A percentile compares a stretch with the other conserved stretches of the same genome.
phyloP scores from a whole-genome alignment of 1,140 invertebrate species.

The Ceratina japonica region DNA sequence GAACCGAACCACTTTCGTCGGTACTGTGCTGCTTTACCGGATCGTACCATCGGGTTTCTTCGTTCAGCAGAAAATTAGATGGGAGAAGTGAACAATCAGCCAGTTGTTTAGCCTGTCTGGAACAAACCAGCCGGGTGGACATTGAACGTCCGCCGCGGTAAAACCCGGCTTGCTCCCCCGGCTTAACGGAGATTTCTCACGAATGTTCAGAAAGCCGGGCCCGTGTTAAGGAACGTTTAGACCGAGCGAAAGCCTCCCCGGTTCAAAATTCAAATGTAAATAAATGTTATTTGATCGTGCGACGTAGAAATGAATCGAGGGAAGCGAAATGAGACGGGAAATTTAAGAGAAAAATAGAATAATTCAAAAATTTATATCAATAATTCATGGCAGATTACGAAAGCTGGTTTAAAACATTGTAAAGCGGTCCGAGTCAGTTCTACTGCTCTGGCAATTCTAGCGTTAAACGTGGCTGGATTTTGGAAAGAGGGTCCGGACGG shows the following conservation, averaged over 20 bases:
- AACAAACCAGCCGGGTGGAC: constrained; percentile 22
- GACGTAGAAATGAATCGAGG: too few relatives aligned
- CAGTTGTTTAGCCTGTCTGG: constrained; percentile 15
- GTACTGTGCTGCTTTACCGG: neutral
- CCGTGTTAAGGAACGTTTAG: too few relatives aligned
- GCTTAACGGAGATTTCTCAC: constrained; percentile 59
- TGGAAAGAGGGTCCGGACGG: constrained; percentile 2
- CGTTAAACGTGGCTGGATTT: constrained; percentile 48
- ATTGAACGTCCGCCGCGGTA: constrained; percentile 14
- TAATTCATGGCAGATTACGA: too few relatives aligned
- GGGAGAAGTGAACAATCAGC: constrained; percentile 19
- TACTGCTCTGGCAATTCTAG: neutral
- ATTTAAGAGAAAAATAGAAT: too few relatives aligned
- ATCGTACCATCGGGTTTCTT: neutral
- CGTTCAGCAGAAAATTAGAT: constrained; percentile 4
- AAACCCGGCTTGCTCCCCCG: constrained; percentile 36
- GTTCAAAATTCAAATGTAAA: too few relatives aligned
- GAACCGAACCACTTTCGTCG: neutral
- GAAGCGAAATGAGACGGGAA: too few relatives aligned
- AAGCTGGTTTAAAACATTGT: too few relatives aligned
- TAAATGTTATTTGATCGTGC: too few relatives aligned
- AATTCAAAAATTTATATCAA: too few relatives aligned
- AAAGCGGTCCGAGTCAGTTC: too few relatives aligned
- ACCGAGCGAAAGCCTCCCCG: too few relatives aligned
- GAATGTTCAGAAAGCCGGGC: constrained; percentile 45